Base-by-base conservation (phyloP, 1,140 invertebrate genomes). In the Heliconius melpomene region DNA sequence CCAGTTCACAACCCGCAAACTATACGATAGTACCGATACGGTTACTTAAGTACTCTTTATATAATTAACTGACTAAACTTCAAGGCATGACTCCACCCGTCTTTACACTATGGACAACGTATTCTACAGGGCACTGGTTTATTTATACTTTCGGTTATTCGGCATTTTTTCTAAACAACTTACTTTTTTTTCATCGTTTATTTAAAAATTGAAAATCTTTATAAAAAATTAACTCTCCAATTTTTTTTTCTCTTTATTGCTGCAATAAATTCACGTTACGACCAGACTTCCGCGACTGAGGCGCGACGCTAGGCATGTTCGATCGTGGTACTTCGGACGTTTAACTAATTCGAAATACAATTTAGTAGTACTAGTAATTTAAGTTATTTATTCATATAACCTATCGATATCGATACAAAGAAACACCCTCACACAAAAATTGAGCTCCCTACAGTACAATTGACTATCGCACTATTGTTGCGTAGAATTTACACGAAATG, bases 371-470 rank as follows among this genome's bases (percentile, higher is more conserved):
- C 5, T 46, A 46, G 40, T 46, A 6, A 16, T 46, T 46, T 16
- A 46, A 16, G 40, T 46, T 46, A 46, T 46, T 46, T 1, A 36
- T 46, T 13, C 5, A 16, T 46, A 16, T 16, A 5, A 46, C 87
- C 87, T 83, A 83, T 79, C 85, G 84, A 89, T 52, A 89, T 88
- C 84, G 78, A 91, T 89, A 88, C 87, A 87, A 89, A 86, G 85
- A 88, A 88, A 92, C 83, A 88, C n/a, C 54, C 85, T 87, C 88
- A 91, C 87, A 88, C 88, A 79, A 86, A 90, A 89, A 91, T 93
- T 93, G 93, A 94, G 93, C 93, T 91, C 89, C 88, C 90, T 90
- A 93, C 90, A 90, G 91, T 91, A 92, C 88, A 91, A 94, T 92
- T 93, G 91, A 93, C 91, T 85, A 83, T 70, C 66, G 86, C 85